Evolutionary conservation across 1,140 invertebrate species (phyloP).

Genomic region (Drosophila ambigua): DNA sequence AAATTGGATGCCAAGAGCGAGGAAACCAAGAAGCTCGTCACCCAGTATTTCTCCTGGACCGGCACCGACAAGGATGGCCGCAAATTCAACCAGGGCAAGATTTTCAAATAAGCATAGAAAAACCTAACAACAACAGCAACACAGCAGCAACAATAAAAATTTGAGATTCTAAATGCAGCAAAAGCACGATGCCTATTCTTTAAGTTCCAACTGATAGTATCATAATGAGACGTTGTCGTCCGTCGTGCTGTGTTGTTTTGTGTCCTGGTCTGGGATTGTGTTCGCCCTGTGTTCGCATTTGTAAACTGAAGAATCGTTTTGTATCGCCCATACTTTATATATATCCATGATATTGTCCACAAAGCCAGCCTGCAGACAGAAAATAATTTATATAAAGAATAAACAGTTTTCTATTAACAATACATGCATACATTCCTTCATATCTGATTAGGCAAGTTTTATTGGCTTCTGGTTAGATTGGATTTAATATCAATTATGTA

Average conservation of each 20-base stretch:
- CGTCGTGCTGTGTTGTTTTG: slow-evolving; percentile 48
- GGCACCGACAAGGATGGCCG: slow-evolving; percentile 94
- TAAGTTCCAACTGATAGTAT: slow-evolving; percentile 70
- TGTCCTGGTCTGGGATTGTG: slow-evolving; percentile 36
- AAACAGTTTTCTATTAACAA: slow-evolving; percentile 68
- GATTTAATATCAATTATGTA: slow-evolving; percentile 39
- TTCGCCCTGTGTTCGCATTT: slow-evolving; percentile 45
- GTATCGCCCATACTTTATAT: slow-evolving; percentile 36
- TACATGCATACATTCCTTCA: background rate
- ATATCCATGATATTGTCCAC: slow-evolving; percentile 44
- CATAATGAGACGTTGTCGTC: slow-evolving; percentile 38
- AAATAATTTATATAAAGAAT: slow-evolving; percentile 69
- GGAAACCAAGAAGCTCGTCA: slow-evolving; percentile 95
- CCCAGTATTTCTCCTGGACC: slow-evolving; percentile 96
- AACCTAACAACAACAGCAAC: slow-evolving; percentile 12
- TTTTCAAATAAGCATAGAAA: slow-evolving; percentile 94
- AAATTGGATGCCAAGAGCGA: slow-evolving; percentile 94
- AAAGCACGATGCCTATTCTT: slow-evolving; percentile 51
- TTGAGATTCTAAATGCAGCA: slow-evolving; percentile 61
- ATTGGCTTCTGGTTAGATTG: slow-evolving; percentile 51
- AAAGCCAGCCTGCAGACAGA: slow-evolving; percentile 48
- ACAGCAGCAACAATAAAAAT: slow-evolving; percentile 42
- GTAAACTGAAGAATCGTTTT: slow-evolving; percentile 56
- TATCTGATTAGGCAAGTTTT: slow-evolving; percentile 50
- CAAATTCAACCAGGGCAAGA: slow-evolving; percentile 99